Evolutionary conservation across 2,797 vertebrate species (phyloP).

Genomic region (Tokudaia tokunoshimensis): DNA sequence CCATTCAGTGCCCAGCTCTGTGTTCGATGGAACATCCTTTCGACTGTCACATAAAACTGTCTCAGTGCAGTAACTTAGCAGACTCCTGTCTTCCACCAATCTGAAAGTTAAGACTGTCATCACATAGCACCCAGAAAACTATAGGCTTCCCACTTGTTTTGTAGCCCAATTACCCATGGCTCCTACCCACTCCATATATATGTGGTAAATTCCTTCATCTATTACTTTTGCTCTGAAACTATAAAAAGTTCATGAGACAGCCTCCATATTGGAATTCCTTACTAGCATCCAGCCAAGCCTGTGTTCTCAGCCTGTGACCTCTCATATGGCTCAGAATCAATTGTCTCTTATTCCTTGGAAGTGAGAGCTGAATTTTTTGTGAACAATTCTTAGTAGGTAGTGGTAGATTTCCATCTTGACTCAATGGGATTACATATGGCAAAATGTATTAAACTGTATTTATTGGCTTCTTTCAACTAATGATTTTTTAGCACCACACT

Average conservation of each 20-base stretch:
- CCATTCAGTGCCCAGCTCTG: not conserved
- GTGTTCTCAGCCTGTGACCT: not conserved
- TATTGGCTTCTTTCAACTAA: not conserved
- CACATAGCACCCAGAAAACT: not conserved
- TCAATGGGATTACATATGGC: not conserved
- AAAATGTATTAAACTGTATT: not conserved
- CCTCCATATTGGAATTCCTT: not conserved
- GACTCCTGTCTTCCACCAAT: not conserved
- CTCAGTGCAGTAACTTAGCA: not conserved
- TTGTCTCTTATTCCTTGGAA: not conserved
- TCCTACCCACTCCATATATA: not conserved
- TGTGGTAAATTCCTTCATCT: not conserved
- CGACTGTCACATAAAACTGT: not conserved
- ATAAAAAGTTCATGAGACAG: not conserved
- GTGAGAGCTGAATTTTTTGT: not conserved
- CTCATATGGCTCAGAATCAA: not conserved
- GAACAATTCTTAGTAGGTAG: not conserved
- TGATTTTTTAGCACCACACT: not conserved
- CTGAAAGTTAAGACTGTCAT: not conserved
- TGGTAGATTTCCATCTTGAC: not conserved
- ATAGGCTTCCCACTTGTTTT: too few relatives aligned
- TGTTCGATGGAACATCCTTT: not conserved
- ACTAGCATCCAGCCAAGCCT: not conserved
- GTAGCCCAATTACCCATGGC: not conserved
- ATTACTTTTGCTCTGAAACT: not conserved